These are phyloP conservation scores for Euzophera pinguis DNA, from an alignment of 2,888 invertebrate species.

Conservation along the genomic window DNA sequence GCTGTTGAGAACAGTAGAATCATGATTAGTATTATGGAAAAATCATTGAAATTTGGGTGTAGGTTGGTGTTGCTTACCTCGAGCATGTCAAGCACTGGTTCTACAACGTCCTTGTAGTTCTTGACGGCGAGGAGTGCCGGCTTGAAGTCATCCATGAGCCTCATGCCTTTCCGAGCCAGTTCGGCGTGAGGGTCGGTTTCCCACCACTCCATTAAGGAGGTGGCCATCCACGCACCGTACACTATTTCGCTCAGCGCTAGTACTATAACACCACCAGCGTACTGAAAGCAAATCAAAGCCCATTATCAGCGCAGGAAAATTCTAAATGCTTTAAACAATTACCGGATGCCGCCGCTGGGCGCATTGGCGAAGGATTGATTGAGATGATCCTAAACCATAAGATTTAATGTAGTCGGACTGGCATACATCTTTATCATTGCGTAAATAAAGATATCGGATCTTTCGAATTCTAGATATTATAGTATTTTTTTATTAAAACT, in stretches of 20 bases:
- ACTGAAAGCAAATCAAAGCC: conserved; percentile 31
- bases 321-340: too few species aligned
- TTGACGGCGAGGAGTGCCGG: conserved; percentile 69
- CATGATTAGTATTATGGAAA: neutral
- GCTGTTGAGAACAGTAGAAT: neutral
- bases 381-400: too few species aligned
- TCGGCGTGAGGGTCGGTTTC: conserved; percentile 62
- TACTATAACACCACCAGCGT: conserved; percentile 58
- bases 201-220: conserved; percentile 69
- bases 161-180: conserved; percentile 64
- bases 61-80: conserved; percentile 39
- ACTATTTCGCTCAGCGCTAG: conserved; percentile 64
- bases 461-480: too few species aligned
- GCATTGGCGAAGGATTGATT: too few species aligned
- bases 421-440: too few species aligned
- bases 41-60: neutral
- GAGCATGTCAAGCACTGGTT: conserved; percentile 65
- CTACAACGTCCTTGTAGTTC: conserved; percentile 59
- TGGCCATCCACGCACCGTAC: conserved; percentile 71
- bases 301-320: neutral
- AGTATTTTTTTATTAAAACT: too few species aligned
- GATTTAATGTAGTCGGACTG: too few species aligned
- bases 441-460: too few species aligned
- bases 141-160: conserved; percentile 70
- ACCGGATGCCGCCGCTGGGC: too few species aligned